Evolutionary conservation across 2,113 vertebrate genomes (phyloP), one percentile per base, ranked within the genome.

Genomic region (Toxotes chatareus): DNA sequence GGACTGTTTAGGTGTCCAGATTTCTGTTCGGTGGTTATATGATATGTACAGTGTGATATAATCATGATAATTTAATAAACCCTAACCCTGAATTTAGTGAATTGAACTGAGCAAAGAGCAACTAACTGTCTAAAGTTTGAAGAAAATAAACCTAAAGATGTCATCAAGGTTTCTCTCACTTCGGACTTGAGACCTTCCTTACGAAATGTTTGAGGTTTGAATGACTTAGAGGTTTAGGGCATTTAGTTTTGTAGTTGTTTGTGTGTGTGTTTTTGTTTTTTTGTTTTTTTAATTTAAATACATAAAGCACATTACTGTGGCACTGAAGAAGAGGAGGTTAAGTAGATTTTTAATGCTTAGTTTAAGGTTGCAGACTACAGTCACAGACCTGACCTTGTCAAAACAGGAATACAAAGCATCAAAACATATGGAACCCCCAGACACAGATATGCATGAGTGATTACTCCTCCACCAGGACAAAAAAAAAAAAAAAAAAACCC

Each of bases 391-490:
- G 42, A 16, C 14, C 10, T 16, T 7, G 0, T 47, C 9, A 49
- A 27, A 42, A 14, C 17, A 59, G 21, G 4, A 62, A 51, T 31
- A 60, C 38, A 9, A 68, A 34, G 47, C n/a, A 23, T 66, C 1
- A 2, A 74, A 46, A 76, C 65, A 80, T 47, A 68, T 60, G 65
- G 64, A 56, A 27, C 21, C n/a, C 64, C 23, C 53, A 77, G 61
- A 73, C 7, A 72, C 42, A 65, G 27, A 64, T 62, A 74, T 72
- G 71, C 60, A 73, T 73, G 74, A 73, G 23, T 57, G 62, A 75
- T 59, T 55, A 10, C 64, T 55, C 44, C 27, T 65, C 32, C 59
- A 75, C 11, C 40, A 57, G 64, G 51, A 79, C 57, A 55, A 79
- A 47, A 67, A 73, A 23, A 17, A 67, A 73, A 23, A 17, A 19